These are phyloP conservation scores for Alauda arvensis DNA, from an alignment of 2,797 vertebrate species.

Conservation along the genomic window DNA sequence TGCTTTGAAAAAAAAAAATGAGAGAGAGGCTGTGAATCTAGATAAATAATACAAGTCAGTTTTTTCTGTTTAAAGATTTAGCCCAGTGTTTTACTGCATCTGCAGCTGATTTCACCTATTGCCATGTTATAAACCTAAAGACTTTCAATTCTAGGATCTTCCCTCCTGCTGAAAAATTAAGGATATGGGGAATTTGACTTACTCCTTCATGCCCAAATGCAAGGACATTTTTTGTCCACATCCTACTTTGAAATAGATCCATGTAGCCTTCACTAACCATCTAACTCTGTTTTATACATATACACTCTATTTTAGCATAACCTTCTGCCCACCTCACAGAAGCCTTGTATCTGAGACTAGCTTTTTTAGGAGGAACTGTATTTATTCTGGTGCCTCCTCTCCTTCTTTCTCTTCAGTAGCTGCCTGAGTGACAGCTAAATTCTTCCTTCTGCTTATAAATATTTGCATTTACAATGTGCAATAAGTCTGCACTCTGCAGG, in stretches of 20 bases:
- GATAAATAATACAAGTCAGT: not conserved
- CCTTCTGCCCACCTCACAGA: not conserved
- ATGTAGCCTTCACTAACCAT: not conserved
- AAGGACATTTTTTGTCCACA: not conserved
- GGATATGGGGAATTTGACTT: not conserved
- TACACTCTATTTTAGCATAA: not conserved
- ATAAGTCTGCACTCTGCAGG: not conserved
- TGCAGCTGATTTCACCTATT: not conserved
- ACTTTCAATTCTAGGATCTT: not conserved
- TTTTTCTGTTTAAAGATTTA: not conserved
- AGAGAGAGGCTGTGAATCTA: not conserved
- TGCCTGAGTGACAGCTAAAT: not conserved
- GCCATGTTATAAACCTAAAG: not conserved
- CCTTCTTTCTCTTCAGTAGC: not conserved
- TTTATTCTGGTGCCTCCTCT: not conserved
- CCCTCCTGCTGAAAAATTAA: not conserved
- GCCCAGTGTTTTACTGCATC: not conserved
- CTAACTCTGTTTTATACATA: not conserved
- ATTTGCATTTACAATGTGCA: not conserved
- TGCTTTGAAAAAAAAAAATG: not conserved
- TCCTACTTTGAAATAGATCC: not conserved
- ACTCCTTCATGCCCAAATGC: not conserved
- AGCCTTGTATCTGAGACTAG: not conserved
- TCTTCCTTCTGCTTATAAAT: not conserved
- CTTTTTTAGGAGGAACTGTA: not conserved